Base-by-base conservation (phyloP, 2,797 vertebrate species). In the Taeniopygia guttata region DNA sequence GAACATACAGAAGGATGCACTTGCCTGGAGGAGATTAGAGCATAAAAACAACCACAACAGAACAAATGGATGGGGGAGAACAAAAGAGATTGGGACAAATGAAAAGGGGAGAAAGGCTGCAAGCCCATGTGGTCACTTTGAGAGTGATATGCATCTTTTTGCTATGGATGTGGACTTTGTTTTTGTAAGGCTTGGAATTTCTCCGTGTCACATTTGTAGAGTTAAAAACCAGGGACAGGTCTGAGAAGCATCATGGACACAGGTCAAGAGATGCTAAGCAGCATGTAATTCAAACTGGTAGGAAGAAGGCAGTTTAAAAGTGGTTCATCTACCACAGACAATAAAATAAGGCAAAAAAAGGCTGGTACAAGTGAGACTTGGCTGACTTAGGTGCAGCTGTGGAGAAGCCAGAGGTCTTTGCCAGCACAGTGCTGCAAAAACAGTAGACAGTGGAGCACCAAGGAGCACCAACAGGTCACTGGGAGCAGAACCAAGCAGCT, bases 11-110 rank as follows among this genome's bases (percentile, higher is more conserved):
- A 69, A 79, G 59, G 52, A 27, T 4, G 19, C 26, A 16, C 23
- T 86, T 82, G 87, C 94, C 92, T 62, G 74, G 70, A 78, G 95
- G 89, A 93, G 59, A 90, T 79, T 43, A 60, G 48, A 79, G 80
- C 67, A 85, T 48, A 55, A 82, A 87, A 80, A 73, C 73, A 93
- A 48, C 34, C 69, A 51, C 72, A 69, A 68, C 45, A 29, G 16
- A 89, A 52, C 54, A 92, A 95, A 92, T 88, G 59, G 87, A 82
- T 82, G 36, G 38, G 45, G 51, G 27, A 60, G 59, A 87, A 94
- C 79, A 94, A 88, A 94, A 78, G 79, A 68, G 25, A 20, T 17
- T 6, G 17, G 51, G n/a, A 29, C 1, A 11, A 76, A 59, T 38
- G 76, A 42, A 80, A 72, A 64, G 40, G 76, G 40, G 60, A 81